A percentile compares a stretch with the other conserved stretches of the same genome.
Evolutionary conservation across 1,140 invertebrate species (phyloP).

Genomic region (Arctopsyche grandis): DNA sequence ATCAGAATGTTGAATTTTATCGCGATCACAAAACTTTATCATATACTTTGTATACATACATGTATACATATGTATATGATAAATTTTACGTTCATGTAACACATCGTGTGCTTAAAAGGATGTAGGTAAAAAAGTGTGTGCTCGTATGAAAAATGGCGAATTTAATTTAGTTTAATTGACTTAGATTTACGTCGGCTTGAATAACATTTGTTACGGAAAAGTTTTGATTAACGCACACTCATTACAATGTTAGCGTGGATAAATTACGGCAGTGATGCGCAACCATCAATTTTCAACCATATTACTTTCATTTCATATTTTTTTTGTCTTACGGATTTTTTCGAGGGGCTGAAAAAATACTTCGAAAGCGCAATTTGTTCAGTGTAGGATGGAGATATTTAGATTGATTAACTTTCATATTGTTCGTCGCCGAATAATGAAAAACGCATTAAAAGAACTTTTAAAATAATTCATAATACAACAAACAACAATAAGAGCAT

Average conservation of each 20-base stretch:
- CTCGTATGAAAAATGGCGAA: neutral
- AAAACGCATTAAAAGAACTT: no score
- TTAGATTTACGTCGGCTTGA: constrained; percentile 25
- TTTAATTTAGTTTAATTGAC: constrained; percentile 26
- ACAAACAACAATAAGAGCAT: no score
- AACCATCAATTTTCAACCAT: constrained; percentile 25
- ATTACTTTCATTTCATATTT: constrained; percentile 18
- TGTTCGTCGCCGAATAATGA: no score
- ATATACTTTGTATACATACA: no score
- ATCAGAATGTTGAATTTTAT: no score
- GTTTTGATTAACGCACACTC: constrained; percentile 27
- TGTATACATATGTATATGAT: no score
- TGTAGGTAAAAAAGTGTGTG: no score
- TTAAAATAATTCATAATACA: no score
- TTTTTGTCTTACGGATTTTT: constrained; percentile 1
- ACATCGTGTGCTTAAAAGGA: no score
- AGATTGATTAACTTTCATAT: constrained; percentile 9
- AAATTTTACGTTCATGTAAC: no score
- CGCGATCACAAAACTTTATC: no score
- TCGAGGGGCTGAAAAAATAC: neutral
- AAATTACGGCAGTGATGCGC: constrained; percentile 26
- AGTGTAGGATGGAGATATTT: neutral
- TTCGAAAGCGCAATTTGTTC: constrained; percentile 18
- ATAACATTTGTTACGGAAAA: constrained; percentile 31
- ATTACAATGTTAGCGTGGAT: constrained; percentile 25